Conservation (phyloP, 1,140 invertebrate genomes). For the Diorhabda sublineata region DNA sequence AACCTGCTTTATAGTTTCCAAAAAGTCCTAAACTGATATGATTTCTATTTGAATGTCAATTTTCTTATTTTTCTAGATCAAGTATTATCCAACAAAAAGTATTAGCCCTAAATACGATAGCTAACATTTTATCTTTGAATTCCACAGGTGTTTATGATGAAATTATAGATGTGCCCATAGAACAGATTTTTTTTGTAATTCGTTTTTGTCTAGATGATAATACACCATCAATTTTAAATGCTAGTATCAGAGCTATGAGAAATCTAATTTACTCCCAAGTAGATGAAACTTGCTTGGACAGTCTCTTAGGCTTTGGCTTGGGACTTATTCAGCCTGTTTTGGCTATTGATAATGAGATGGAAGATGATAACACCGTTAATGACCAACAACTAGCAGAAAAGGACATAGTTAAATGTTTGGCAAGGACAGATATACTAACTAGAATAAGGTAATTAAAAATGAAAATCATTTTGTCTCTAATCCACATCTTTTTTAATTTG, state of each 20-base stretch:
- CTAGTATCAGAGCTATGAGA: constrained; percentile 67
- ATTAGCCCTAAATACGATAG: constrained; percentile 71
- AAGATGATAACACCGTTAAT: constrained; percentile 66
- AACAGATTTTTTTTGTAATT: constrained; percentile 72
- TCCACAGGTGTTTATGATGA: constrained; percentile 67
- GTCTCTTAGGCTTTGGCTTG: constrained; percentile 62
- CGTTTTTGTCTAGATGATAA: constrained; percentile 83
- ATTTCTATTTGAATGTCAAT: neutral
- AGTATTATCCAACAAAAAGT: constrained; percentile 74
- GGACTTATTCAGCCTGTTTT: constrained; percentile 61
- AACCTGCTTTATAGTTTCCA: too few species aligned
- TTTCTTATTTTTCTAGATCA: constrained; percentile 50
- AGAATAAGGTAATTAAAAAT: constrained; percentile 54
- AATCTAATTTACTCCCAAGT: constrained; percentile 68
- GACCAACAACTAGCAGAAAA: constrained; percentile 79
- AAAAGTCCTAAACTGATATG: too few species aligned
- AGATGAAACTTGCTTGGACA: constrained; percentile 73
- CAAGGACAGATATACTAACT: constrained; percentile 72
- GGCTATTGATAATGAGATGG: constrained; percentile 54
- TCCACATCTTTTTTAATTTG: too few species aligned
- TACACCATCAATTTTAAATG: constrained; percentile 65
- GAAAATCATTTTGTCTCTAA: too few species aligned
- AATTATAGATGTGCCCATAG: constrained; percentile 59
- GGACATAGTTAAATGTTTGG: constrained; percentile 67
- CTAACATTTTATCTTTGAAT: constrained; percentile 72